Evolutionary conservation across 2,797 vertebrate genomes (phyloP).

Genomic region (Esox masquinongy): DNA sequence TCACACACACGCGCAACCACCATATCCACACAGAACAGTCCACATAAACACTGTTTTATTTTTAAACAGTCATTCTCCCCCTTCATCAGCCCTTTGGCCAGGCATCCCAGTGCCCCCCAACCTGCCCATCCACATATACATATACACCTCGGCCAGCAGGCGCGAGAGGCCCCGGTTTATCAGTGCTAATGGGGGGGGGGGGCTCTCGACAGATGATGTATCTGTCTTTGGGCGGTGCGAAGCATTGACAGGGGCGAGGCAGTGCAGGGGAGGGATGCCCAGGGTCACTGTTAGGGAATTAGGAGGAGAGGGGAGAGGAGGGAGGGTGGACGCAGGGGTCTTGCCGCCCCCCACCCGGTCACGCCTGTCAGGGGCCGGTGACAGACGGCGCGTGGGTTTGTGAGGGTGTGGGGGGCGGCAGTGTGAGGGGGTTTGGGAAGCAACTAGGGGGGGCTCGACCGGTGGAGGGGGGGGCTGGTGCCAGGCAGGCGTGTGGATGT

Average conservation of each 20-base stretch:
- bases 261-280: slow-evolving; percentile 31
- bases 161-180: slow-evolving; percentile 27
- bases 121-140: neutral
- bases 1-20: slow-evolving; percentile 2
- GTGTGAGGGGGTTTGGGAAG: slow-evolving; percentile 30
- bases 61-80: neutral
- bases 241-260: slow-evolving; percentile 15
- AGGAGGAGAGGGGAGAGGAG: slow-evolving; percentile 39
- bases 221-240: slow-evolving; percentile 54
- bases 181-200: slow-evolving; percentile 46
- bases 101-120: neutral
- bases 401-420: slow-evolving; percentile 29
- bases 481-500: slow-evolving; percentile 68
- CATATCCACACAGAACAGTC: slow-evolving; percentile 14
- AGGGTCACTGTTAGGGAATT: slow-evolving; percentile 70
- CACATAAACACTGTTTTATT: slow-evolving; percentile 1
- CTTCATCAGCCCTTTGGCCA: slow-evolving; percentile 2
- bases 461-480: neutral
- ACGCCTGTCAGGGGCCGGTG: slow-evolving; percentile 73
- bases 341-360: slow-evolving; percentile 58
- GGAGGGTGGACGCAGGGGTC: slow-evolving; percentile 61
- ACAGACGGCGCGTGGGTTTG: slow-evolving; percentile 76
- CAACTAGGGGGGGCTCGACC: neutral
- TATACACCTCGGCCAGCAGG: slow-evolving; percentile 37
- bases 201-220: slow-evolving; percentile 63